Evolutionary conservation across 1,140 invertebrate species (phyloP).

Genomic region (Paralvinella palmiformis): DNA sequence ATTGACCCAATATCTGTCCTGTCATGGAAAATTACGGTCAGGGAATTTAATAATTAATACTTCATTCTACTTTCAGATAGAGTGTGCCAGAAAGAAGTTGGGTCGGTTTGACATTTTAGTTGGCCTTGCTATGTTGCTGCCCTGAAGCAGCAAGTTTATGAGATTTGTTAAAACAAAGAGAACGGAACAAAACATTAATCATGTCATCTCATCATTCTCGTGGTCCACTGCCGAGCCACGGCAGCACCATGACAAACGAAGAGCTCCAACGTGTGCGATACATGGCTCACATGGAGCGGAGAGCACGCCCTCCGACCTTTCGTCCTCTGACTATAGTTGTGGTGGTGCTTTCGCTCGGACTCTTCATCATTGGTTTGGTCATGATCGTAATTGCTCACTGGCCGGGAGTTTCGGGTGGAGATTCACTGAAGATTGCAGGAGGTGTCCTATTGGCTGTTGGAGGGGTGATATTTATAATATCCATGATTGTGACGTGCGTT

Average conservation of each 20-base stretch:
- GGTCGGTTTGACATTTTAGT: too few species aligned
- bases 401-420: constrained; percentile 15
- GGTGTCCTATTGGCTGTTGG: constrained; percentile 12
- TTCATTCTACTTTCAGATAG: too few species aligned
- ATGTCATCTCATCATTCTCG: too few species aligned
- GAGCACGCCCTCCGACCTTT: constrained; percentile 12
- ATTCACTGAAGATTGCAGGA: constrained; percentile 19
- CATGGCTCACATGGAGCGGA: constrained; percentile 6
- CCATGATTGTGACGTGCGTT: constrained; percentile 7
- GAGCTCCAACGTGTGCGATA: not conserved
- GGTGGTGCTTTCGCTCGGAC: constrained; percentile 15
- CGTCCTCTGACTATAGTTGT: constrained; percentile 14
- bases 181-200: too few species aligned
- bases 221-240: too few species aligned
- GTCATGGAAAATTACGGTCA: too few species aligned
- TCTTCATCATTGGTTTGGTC: constrained; percentile 18
- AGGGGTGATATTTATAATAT: not conserved
- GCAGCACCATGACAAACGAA: not conserved
- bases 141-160: too few species aligned
- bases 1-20: too few species aligned
- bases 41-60: too few species aligned
- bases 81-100: too few species aligned
- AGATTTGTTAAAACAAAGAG: too few species aligned
- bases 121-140: too few species aligned
- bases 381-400: constrained; percentile 21